Evolutionary conservation across 2,113 vertebrate genomes (phyloP), one percentile per base, ranked within the genome.

Genomic region (Bufo bufo): DNA sequence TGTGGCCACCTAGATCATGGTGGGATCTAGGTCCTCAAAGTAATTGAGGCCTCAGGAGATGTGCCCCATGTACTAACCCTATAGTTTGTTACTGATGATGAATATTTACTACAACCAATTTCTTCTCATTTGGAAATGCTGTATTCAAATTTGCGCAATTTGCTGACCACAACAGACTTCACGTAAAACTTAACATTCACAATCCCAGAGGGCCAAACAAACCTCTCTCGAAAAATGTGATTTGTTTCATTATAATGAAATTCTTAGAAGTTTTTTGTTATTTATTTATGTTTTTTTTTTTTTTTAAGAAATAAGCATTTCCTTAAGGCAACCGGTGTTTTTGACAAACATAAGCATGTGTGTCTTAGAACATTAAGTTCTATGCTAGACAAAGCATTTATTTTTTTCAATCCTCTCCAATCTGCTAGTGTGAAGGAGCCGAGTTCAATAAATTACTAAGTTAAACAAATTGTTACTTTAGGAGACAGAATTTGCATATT

Each of bases 401-500:
- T 84, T 66, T 83, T 58, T 43, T 69, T 54, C 47, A 14, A 49
- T 58, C 82, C 66, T 72, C 71, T 84, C 50, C 82, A 84, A 72
- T 72, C 65, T 84, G 65, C n/a, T 12, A 20, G 66, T 52, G 33
- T 58, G 50, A 84, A 84, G 65, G 52, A 54, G 66, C 20, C 11
- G 59, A 65, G 47, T 83, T 56, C 65, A 71, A 84, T 72, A 72
- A 84, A 84, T 84, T 54, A 54, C 58, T 13, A 72, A 84, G 66
- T 72, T 74, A 54, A 84, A 84, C 45, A 72, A 84, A 84, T 56
- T 72, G 52, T 43, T 56, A 84, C 66, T 84, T 74, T 72, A 72
- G 82, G 50, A 84, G n/a, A 84, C 45, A 6, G 49, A 8, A 72
- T 72, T 84, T 84, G 66, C 66, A 84, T 84, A 84, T 72, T 84